Base-by-base conservation (phyloP, 2,797 vertebrate species). In the Rhabdophis nuchalis region DNA sequence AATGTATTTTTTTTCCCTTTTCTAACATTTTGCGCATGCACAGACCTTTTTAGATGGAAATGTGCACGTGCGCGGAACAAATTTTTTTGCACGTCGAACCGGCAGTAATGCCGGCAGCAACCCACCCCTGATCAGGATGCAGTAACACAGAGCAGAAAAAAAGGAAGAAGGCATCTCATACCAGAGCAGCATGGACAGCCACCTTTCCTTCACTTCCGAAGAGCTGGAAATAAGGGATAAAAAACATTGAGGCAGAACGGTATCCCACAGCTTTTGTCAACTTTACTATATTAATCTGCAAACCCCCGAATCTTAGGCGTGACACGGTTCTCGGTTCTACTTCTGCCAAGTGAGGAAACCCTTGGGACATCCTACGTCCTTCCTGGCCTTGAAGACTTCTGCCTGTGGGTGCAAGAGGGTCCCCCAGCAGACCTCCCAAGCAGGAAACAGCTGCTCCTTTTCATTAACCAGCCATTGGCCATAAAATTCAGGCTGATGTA, bases 141-240 rank as follows among this genome's bases (percentile, higher is more conserved):
- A 77, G 36, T 93, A 32, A 5, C 50, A 54, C 18, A 13, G 41
- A 53, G 50, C 23, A 61, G 20, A 93, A 36, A 85, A 54, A 72
- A 82, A 92, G 10, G 36, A 57, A 86, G 56, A 32, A n/a, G 60
- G 36, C 14, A n/a, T 90, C 29, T 91, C 96, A 97, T 95, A 99
- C 98, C 98, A 98, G 92, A 98, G 97, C 29, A 99, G 96, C 0
- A 97, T 93, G 14, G 98, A 97, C 85, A 98, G 97, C 98, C 98
- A 99, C 88, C 91, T 97, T 25, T 98, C 98, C 92, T 98, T 99
- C 95, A 96, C 95, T 8, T 98, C 98, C 46, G 97, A 92, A 16
- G 98, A 98, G 96, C 98, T 99, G 97, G 88, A 94, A 96, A 92
- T 64, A 95, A 95, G 96, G 95, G n/a, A n/a, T n/a, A 96, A 89